phyloP scores from a whole-genome alignment of 2,888 invertebrate species.

The Meteorus colon region DNA sequence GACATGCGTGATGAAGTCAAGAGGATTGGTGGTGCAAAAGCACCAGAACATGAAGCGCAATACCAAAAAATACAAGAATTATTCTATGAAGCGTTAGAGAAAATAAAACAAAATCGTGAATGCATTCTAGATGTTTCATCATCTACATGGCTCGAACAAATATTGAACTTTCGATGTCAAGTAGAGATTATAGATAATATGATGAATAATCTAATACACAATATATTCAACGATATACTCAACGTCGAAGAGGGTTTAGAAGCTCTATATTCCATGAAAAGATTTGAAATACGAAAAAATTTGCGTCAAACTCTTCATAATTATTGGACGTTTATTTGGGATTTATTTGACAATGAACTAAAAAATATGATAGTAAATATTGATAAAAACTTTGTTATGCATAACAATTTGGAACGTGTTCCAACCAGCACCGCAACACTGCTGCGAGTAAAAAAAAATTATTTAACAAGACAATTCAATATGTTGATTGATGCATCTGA shows the following conservation, averaged over 20 bases:
- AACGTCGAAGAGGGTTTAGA: slow-evolving; percentile 76
- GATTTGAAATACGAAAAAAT: slow-evolving; percentile 55
- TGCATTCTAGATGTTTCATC: slow-evolving; percentile 73
- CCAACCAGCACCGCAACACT: slow-evolving; percentile 81
- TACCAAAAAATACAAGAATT: slow-evolving; percentile 72
- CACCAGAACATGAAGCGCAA: slow-evolving; percentile 62
- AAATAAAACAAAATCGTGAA: slow-evolving; percentile 71
- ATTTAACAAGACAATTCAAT: slow-evolving; percentile 57
- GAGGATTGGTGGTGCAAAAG: slow-evolving; percentile 69
- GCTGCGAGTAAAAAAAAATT: slow-evolving; percentile 79
- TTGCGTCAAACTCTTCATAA: slow-evolving; percentile 57
- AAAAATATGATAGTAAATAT: slow-evolving; percentile 74
- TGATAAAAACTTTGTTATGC: slow-evolving; percentile 74
- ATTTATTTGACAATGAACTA: slow-evolving; percentile 84
- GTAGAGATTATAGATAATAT: slow-evolving; percentile 76
- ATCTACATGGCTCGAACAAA: slow-evolving; percentile 74
- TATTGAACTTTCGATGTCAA: slow-evolving; percentile 62
- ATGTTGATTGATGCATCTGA: slow-evolving; percentile 63
- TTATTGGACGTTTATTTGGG: slow-evolving; percentile 78
- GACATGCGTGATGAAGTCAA: slow-evolving; percentile 66
- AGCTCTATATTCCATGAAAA: slow-evolving; percentile 72
- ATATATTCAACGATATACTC: slow-evolving; percentile 74
- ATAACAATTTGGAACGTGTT: slow-evolving; percentile 80
- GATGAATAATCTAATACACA: slow-evolving; percentile 75
- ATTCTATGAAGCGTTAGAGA: slow-evolving; percentile 72